Evolutionary conservation across 2,113 vertebrate genomes (phyloP).

Genomic region (Oryzias woworae): DNA sequence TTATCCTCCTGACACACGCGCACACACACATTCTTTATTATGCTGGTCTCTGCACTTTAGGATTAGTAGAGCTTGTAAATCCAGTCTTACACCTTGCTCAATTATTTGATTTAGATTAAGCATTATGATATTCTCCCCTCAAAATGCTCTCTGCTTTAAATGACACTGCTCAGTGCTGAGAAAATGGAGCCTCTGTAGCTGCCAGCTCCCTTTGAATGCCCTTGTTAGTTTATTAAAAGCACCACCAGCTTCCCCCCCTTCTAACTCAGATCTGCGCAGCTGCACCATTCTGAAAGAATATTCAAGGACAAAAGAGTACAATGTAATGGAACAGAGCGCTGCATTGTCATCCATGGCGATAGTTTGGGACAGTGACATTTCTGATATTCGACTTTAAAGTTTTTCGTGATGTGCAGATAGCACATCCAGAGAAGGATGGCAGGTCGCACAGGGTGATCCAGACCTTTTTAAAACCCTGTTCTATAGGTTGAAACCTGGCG

Average conservation of each 20-base stretch:
- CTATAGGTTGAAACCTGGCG: conserved; percentile 23
- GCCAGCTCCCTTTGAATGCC: conserved; percentile 71
- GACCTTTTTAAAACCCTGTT: conserved; percentile 31
- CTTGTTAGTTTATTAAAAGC: conserved; percentile 76
- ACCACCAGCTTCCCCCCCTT: conserved; percentile 61
- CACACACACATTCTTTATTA: conserved; percentile 8
- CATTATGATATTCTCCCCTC: conserved; percentile 66
- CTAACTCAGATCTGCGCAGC: conserved; percentile 63
- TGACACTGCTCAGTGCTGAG: conserved; percentile 72
- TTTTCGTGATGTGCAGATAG: conserved; percentile 32
- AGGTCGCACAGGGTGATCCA: conserved; percentile 29
- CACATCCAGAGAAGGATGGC: conserved; percentile 21
- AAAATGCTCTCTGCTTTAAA: conserved; percentile 73
- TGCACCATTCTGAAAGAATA: conserved; percentile 61
- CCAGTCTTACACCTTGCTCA: conserved; percentile 55
- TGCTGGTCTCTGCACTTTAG: conserved; percentile 19
- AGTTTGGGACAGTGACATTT: conserved; percentile 57
- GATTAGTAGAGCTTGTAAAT: conserved; percentile 55
- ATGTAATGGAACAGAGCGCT: conserved; percentile 58
- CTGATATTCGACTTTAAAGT: conserved; percentile 32
- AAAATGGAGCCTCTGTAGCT: conserved; percentile 73
- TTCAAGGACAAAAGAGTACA: conserved; percentile 71
- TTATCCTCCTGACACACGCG: conserved; percentile 19
- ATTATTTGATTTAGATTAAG: conserved; percentile 74
- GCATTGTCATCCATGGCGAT: conserved; percentile 57